These are phyloP conservation scores for Dolichallabes microphthalmus DNA, from an alignment of 2,113 vertebrate species.

Conservation along the genomic window DNA sequence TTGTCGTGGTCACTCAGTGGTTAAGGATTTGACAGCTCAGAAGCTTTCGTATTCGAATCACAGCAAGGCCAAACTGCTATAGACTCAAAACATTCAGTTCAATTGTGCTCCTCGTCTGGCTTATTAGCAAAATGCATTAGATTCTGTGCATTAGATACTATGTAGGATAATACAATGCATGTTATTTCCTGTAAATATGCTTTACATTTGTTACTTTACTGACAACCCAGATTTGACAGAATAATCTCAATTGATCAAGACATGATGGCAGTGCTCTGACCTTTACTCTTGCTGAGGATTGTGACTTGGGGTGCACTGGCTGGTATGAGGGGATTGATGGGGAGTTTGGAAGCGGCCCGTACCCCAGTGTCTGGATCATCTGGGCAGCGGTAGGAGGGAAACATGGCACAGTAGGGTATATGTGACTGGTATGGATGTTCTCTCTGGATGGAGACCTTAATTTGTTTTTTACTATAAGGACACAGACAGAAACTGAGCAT, in stretches of 20 bases:
- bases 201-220: not conserved
- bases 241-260: not conserved
- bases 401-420: conserved; percentile 69
- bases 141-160: not conserved
- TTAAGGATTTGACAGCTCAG: too few species aligned
- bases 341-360: conserved; percentile 53
- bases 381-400: conserved; percentile 70
- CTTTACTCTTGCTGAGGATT: conserved; percentile 72
- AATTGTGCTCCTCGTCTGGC: not conserved
- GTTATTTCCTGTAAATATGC: not conserved
- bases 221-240: not conserved
- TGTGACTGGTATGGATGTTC: conserved; percentile 79
- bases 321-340: conserved; percentile 63
- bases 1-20: too few species aligned
- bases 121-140: not conserved
- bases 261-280: conserved; percentile 48
- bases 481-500: not conserved
- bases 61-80: too few species aligned
- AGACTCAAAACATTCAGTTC: not conserved
- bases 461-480: conserved; percentile 65
- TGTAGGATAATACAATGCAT: not conserved
- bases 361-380: conserved; percentile 60
- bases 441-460: conserved; percentile 58
- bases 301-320: conserved; percentile 58
- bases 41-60: too few species aligned